Base-by-base conservation (phyloP, 2,888 invertebrate genomes). In the Cataglyphis altisquamis region DNA sequence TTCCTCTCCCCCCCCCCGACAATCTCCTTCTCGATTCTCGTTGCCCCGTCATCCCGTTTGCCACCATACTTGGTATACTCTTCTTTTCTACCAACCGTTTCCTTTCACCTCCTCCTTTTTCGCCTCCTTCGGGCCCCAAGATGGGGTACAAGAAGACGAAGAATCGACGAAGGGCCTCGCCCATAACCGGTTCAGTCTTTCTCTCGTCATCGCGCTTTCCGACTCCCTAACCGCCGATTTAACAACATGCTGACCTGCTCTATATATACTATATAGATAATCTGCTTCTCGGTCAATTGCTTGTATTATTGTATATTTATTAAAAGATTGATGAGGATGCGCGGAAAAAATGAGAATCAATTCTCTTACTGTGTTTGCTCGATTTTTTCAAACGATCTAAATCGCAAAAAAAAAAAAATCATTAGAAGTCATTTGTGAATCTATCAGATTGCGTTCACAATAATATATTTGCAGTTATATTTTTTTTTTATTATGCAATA, bases 101-200 rank as follows among this genome's bases (percentile, higher is more conserved):
- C 86, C 89, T 88, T 83, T 84, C 85, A 87, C 68, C 84, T 83
- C 72, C 77, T 85, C 78, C 75, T 41, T 68, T 83, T 73, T 64
- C 67, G 75, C 83, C 84, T 63, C 84, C 82, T 81, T 86, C 82
- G 82, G 85, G 86, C 90, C 90, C 88, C 87, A 86, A 89, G 90
- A 90, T 89, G 85, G 87, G 88, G 83, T 89, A 90, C 88, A 91
- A 91, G 91, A 89, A 91, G 89, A 92, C 91, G 91, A 92, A 88
- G 89, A 91, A 91, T 91, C 87, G 90, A 93, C 87, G 90, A 93
- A 94, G 94, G 94, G 94, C 94, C 94, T 94, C 94, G 94, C 94
- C 94, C 94, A 94, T 94, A 94, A 95, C 94, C 94, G 94, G 94
- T 94, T 94, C 93, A 89, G 86, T 90, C 91, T 80, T 72, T 92